Percentiles rank a stretch among this genome's conserved stretches.
These are phyloP conservation scores for Hiodon tergisus DNA, from an alignment of 2,113 vertebrate genomes.

Conservation along the genomic window DNA sequence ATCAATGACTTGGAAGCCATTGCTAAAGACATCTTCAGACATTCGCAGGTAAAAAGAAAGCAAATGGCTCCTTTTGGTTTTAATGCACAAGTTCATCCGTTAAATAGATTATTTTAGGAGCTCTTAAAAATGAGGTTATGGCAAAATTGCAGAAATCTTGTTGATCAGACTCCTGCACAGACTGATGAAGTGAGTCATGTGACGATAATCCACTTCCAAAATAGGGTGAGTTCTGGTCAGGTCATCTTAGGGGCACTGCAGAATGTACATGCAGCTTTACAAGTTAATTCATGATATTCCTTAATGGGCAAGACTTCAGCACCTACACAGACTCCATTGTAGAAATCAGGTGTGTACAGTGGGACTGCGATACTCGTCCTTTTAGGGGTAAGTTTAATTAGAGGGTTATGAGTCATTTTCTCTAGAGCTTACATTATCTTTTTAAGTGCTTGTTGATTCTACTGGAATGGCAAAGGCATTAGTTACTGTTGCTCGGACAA, in stretches of 20 bases:
- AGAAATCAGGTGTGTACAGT: not conserved
- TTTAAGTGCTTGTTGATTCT: slow-evolving; percentile 6
- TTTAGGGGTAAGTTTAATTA: not conserved
- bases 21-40: slow-evolving; percentile 89
- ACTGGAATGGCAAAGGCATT: not conserved
- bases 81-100: not conserved
- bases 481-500: slow-evolving; percentile 1
- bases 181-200: not conserved
- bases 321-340: not conserved
- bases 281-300: not conserved
- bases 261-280: not conserved
- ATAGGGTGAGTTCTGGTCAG: not conserved
- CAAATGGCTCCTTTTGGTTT: not conserved
- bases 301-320: not conserved
- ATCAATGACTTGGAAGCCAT: slow-evolving; percentile 82
- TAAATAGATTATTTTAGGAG: not conserved
- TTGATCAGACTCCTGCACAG: not conserved
- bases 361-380: not conserved
- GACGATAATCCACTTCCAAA: not conserved
- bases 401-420: not conserved
- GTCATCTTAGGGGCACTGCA: not conserved
- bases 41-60: slow-evolving; percentile 74
- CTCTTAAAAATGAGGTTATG: no score
- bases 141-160: no score
- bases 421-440: not conserved